Evolutionary conservation across 1,140 invertebrate species (phyloP).

Genomic region (Tetramorium parvispinum): DNA sequence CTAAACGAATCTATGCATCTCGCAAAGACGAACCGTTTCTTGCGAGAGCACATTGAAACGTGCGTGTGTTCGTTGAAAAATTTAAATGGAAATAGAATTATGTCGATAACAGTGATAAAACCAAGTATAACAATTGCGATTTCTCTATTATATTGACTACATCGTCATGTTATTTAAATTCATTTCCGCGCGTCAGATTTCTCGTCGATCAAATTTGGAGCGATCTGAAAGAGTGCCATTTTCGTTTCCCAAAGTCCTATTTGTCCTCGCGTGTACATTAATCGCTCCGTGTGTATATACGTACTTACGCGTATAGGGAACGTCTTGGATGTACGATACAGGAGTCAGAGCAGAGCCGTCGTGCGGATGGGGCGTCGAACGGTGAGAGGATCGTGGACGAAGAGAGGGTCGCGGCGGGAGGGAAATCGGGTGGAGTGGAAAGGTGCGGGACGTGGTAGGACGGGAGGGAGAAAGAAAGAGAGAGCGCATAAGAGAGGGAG

Average conservation of each 20-base stretch:
- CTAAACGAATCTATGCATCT: conserved; percentile 56
- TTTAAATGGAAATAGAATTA: background rate
- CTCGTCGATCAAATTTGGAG: background rate
- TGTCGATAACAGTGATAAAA: background rate
- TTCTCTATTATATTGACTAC: background rate
- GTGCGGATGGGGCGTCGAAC: conserved; percentile 72
- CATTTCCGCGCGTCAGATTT: background rate
- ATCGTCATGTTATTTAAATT: background rate
- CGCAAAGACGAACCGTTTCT: conserved; percentile 23
- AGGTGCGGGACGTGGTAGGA: conserved; percentile 49
- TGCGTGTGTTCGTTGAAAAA: background rate
- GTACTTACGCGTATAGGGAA: conserved; percentile 65
- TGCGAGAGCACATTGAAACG: background rate
- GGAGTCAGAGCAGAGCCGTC: conserved; percentile 72
- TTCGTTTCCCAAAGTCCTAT: conserved; percentile 25
- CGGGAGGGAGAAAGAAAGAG: conserved; percentile 57
- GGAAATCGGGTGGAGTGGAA: conserved; percentile 61
- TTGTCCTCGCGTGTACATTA: conserved; percentile 61
- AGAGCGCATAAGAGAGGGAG: conserved; percentile 71
- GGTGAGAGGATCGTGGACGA: conserved; percentile 68
- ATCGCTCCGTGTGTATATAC: conserved; percentile 52
- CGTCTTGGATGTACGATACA: conserved; percentile 82
- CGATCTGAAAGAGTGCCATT: background rate
- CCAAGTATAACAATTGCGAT: background rate
- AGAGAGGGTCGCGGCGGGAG: conserved; percentile 47